Evolutionary conservation across 2,888 invertebrate genomes (phyloP), one percentile per base, ranked within the genome.

Genomic region (Pyrrhosoma nymphula): DNA sequence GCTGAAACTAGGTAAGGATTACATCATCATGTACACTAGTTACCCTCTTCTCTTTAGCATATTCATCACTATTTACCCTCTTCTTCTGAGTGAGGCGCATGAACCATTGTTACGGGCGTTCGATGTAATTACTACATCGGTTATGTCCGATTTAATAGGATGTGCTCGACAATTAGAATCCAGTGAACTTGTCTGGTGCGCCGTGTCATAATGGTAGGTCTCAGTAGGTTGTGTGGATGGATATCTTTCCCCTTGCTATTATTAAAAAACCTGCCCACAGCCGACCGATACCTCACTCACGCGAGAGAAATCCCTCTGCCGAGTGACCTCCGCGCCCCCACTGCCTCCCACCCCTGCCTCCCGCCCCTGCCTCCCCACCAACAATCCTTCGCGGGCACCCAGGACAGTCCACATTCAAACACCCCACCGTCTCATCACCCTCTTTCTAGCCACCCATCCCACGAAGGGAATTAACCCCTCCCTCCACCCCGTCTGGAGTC

Each of bases 211-310:
- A 82, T 35, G 30, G n/a, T n/a, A 10, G n/a, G 35, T 35, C 35
- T 35, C 82, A 35, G 14, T 35, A 16, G 30, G 16, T 10, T 18
- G 69, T 26, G 69, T 69, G n/a, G 26, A 35, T 82, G 14, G 30
- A 4, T 82, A 82, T 16, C 82, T 82, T 35, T 14, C 82, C 26
- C n/a, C n/a, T 69, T 18, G 14, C 35, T n/a, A 12, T 35, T 35
- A 82, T 35, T 82, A n/a, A 35, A 82, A 82, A 82, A 35, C 82
- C 82, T 16, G 35, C 82, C 82, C 82, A 35, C 69, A 26, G 23
- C n/a, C 47, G 39, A 47, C 75, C 93, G 39, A 91, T 91, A 26
- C 63, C 93, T 93, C 93, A 55, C 75, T 63, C 63, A 63, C 63
- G 56, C 91, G 63, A 56, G 56, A 69, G 93, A 30, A 75, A 93